Evolutionary conservation across 2,888 invertebrate species (phyloP), one percentile per base, ranked within the genome.

Genomic region (Limnephilus rhombicus): DNA sequence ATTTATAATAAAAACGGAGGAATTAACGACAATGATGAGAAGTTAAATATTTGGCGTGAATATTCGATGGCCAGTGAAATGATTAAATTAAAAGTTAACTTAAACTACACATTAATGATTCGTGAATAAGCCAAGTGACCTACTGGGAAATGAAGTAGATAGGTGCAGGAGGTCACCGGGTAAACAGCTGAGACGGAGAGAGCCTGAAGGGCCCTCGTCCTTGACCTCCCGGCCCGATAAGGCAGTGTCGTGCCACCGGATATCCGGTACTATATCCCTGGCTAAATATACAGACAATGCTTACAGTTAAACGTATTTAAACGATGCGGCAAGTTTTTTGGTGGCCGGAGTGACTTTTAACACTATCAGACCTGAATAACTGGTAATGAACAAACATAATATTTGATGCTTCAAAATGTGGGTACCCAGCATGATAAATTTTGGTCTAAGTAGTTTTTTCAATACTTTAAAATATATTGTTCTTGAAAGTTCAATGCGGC

Each of bases 141-240:
- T 24, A 53, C 1, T 68, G 87, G 45, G 68, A 68, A 87, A 68
- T 34, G 31, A 34, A 87, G 41, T 29, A 86, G 53, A 11, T 53
- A 49, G 24, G 24, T 68, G 68, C n/a, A 68, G n/a, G 68, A 68
- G 24, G 68, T 68, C 49, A 87, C 49, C 5, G 49, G 53, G 49
- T 4, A 29, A 31, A 31, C 15, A 29, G 86, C n/a, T 49, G 87
- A 68, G 68, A 87, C 29, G 68, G 53, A 45, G 49, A 15, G 53
- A 31, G 87, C 9, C 15, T 68, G 87, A 87, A 34, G 87, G 53
- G 87, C 29, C 31, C 29, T 49, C 87, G 53, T 18, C 87, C 87
- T 68, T 87, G 87, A 87, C 87, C 87, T 31, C 53, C 18, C 29
- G 31, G 29, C 53, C 53, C n/a, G 41, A 83, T 85, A 85, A 85